Base-by-base conservation (phyloP, 2,797 vertebrate species). In the Poecilia gillii region DNA sequence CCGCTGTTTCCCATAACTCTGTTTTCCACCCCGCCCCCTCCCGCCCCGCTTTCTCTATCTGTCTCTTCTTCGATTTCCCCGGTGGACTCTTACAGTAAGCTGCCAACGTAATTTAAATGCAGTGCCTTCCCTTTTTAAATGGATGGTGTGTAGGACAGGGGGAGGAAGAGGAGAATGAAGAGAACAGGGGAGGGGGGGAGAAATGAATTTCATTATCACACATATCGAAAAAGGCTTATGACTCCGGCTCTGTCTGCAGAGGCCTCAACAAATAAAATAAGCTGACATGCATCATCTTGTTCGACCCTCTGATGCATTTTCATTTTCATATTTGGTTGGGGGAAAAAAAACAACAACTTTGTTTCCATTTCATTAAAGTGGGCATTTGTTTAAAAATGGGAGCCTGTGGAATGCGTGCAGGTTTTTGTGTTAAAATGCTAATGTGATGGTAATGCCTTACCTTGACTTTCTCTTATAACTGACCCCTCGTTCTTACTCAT, bases 1-100 rank as follows among this genome's bases (percentile, higher is more conserved):
- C 49, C 68, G 76, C 85, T 85, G 76, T 93, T 92, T 92, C 91
- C 91, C 92, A 93, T 94, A 92, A 92, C 89, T 90, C 86, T 76
- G 62, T 73, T 85, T 79, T 79, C 74, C 78, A 4, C 78, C 62
- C 51, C 49, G 16, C 57, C 55, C 73, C 45, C 62, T 47, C 49
- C 13, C 51, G 47, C 73, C 45, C 73, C 33, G n/a, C 53, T 68
- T 51, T 59, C 51, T 62, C 84, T 57, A 81, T 84, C 81, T 82
- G 82, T 85, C 88, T 91, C 85, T 75, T 81, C 83, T 86, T 90
- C 90, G 73, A 91, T 87, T 88, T 91, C 90, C 85, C 86, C 83
- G 82, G 93, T 93, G 94, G 92, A 93, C 93, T 92, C 93, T 95
- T 94, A 93, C 91, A 91, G 93, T 93, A 95, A 95, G 95, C 93